phyloP scores from a whole-genome alignment of 2,113 vertebrate species.

The Macroglossus sobrinus region DNA sequence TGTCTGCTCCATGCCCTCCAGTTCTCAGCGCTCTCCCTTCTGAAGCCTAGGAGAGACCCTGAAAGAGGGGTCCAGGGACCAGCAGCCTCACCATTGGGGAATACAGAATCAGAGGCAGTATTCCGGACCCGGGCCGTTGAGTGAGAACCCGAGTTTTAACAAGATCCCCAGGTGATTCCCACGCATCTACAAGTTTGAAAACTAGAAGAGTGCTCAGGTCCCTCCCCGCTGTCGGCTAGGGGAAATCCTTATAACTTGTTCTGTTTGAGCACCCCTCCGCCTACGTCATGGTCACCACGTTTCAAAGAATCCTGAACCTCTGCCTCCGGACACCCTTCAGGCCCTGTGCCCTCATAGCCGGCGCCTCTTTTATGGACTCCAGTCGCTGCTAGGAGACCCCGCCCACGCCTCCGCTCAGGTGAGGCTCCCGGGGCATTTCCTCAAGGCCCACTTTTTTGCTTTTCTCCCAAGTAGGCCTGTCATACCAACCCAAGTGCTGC shows the following conservation, averaged over 20 bases:
- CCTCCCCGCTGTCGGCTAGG: not conserved
- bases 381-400: not conserved
- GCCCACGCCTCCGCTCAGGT: not conserved
- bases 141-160: not conserved
- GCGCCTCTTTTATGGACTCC: not conserved
- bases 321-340: not conserved
- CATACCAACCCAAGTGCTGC: not conserved
- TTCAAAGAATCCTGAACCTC: not conserved
- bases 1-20: not conserved
- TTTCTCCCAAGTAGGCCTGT: not conserved
- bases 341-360: not conserved
- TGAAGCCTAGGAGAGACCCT: not conserved
- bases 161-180: not conserved
- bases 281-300: not conserved
- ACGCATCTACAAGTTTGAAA: not conserved
- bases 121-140: not conserved
- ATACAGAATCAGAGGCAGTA: not conserved
- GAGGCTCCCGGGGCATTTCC: not conserved
- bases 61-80: not conserved
- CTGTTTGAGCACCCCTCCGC: not conserved
- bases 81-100: not conserved
- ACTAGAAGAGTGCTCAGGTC: not conserved
- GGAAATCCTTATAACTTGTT: not conserved
- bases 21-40: not conserved
- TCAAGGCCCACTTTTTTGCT: not conserved